A percentile compares a stretch with the other conserved stretches of the same genome.
Conservation (phyloP, 2,888 invertebrate species). For the Dione vanillae region DNA sequence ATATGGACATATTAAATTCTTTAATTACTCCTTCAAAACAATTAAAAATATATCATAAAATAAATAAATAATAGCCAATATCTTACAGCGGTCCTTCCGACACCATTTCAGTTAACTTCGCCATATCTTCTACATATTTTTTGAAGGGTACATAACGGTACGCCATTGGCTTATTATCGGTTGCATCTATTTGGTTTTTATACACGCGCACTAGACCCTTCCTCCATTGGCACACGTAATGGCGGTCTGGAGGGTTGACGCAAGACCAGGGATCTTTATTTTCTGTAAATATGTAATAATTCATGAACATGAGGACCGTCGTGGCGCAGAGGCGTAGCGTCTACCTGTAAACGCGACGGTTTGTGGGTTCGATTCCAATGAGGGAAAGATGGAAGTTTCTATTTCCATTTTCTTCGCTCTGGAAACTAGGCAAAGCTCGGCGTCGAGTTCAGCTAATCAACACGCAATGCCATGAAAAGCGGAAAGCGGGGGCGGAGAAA, state of each 20-base stretch:
- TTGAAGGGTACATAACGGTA: conserved; percentile 88
- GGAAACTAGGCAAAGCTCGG: too few species aligned
- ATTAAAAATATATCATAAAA: background rate
- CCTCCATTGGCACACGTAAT: conserved; percentile 81
- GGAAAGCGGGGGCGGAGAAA: too few species aligned
- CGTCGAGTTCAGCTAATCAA: too few species aligned
- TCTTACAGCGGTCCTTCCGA: conserved; percentile 98
- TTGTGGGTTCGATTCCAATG: too few species aligned
- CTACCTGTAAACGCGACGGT: too few species aligned
- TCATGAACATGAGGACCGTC: too few species aligned
- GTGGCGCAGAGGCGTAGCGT: too few species aligned
- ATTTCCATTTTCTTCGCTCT: too few species aligned
- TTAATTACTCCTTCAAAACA: too few species aligned
- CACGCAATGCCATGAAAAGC: too few species aligned
- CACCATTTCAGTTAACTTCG: conserved; percentile 91
- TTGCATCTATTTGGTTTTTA: conserved; percentile 81
- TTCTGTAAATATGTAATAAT: conserved; percentile 10
- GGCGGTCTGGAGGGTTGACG: conserved; percentile 86
- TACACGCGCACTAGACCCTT: conserved; percentile 85
- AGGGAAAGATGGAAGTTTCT: too few species aligned
- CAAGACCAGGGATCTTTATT: conserved; percentile 90
- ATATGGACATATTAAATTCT: too few species aligned
- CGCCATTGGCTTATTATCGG: conserved; percentile 83
- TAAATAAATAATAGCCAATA: background rate
- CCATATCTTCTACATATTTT: conserved; percentile 94